phyloP scores from a whole-genome alignment of 2,888 invertebrate species.

The Eristalinus sepulchralis region DNA sequence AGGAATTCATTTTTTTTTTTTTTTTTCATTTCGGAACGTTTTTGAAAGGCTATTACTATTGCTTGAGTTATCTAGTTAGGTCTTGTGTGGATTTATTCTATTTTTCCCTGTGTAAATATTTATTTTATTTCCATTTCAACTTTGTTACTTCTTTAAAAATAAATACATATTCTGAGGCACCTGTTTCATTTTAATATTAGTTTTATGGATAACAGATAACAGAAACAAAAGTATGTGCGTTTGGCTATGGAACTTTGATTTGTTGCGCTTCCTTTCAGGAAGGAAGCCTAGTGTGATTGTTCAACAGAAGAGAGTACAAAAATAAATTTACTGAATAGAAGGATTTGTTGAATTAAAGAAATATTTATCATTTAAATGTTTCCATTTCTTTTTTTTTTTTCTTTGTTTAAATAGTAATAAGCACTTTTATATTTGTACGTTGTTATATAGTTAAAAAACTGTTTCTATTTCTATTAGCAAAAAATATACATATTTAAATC shows the following conservation, averaged over 20 bases:
- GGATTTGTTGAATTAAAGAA: neutral
- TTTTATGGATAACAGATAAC: constrained; percentile 12
- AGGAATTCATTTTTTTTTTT: constrained; percentile 20
- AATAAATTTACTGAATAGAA: neutral
- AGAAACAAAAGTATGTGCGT: constrained; percentile 19
- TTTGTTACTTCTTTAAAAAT: constrained; percentile 67
- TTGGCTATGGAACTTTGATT: constrained; percentile 17
- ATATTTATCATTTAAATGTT: neutral
- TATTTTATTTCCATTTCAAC: constrained; percentile 67
- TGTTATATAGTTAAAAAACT: constrained; percentile 57
- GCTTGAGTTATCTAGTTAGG: constrained; percentile 14
- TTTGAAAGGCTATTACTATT: constrained; percentile 78
- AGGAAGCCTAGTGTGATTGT: neutral
- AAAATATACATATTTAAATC: constrained; percentile 55
- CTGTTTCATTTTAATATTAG: constrained; percentile 73
- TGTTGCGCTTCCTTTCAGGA: neutral
- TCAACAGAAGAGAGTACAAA: neutral
- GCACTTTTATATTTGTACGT: constrained; percentile 61
- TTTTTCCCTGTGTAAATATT: constrained; percentile 65
- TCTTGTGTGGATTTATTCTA: constrained; percentile 7
- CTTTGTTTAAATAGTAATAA: constrained; percentile 33
- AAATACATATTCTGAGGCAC: constrained; percentile 79
- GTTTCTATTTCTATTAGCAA: constrained; percentile 67
- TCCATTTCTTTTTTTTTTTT: too few species aligned
- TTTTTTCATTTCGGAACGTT: constrained; percentile 77